Percentiles rank a stretch among this genome's conserved stretches.
phyloP scores from a whole-genome alignment of 1,140 invertebrate genomes.

The Ladona fulva region DNA sequence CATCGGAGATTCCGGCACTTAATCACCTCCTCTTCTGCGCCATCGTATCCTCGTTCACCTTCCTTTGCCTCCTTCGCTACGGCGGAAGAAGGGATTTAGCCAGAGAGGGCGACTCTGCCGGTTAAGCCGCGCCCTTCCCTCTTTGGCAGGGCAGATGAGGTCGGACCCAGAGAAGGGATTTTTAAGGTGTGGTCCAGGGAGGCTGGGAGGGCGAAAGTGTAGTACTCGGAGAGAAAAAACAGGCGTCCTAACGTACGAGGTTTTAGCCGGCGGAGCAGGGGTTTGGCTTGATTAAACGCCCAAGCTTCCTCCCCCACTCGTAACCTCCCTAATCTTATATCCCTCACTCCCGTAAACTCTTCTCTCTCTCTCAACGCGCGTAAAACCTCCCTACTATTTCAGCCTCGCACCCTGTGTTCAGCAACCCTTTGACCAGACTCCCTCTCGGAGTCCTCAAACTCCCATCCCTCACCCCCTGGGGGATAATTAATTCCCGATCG shows the following conservation, averaged over 20 bases:
- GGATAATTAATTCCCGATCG: constrained; percentile 9
- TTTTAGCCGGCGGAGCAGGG: not conserved
- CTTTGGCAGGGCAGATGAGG: not conserved
- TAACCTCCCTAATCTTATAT: not conserved
- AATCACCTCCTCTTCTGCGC: too few species aligned
- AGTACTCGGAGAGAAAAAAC: too few species aligned
- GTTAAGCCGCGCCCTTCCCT: not conserved
- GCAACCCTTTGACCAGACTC: not conserved
- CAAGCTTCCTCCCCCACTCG: not conserved
- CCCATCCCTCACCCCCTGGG: not conserved
- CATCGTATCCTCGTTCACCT: too few species aligned
- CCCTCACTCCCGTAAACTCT: not conserved
- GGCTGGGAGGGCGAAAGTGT: not conserved
- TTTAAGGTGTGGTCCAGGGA: not conserved
- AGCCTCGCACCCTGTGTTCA: not conserved
- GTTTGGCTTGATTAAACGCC: not conserved
- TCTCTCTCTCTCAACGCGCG: not conserved
- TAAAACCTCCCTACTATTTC: not conserved
- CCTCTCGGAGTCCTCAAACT: not conserved
- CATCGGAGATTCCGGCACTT: too few species aligned
- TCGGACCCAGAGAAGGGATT: not conserved
- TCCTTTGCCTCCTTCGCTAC: too few species aligned
- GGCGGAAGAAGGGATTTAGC: not conserved
- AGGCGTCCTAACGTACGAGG: not conserved
- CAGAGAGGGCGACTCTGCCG: not conserved